Percentiles rank a stretch among this genome's conserved stretches.
Conservation (phyloP, 2,888 invertebrate genomes). For the Luperina testacea region DNA sequence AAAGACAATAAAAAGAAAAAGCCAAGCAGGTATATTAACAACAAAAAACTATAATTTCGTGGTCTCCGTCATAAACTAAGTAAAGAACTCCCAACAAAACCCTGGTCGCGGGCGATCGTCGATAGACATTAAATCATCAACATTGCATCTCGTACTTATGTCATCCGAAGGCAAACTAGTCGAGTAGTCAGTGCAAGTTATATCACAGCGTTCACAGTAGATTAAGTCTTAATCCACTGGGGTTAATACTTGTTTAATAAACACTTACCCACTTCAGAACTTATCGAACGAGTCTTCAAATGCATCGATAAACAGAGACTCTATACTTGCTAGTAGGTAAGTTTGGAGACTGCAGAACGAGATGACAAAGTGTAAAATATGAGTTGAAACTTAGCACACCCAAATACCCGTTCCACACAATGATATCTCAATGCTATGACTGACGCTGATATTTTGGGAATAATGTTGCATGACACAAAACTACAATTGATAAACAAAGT, state of each 20-base stretch:
- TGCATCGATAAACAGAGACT: background rate
- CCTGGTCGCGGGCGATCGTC: background rate
- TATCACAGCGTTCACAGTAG: slow-evolving; percentile 23
- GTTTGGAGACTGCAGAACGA: background rate
- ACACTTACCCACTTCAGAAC: slow-evolving; percentile 9
- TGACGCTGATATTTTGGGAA: background rate
- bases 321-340: background rate
- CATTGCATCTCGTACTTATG: slow-evolving; percentile 22
- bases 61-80: background rate
- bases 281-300: slow-evolving; percentile 7
- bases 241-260: slow-evolving; percentile 11
- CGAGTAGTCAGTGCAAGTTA: slow-evolving; percentile 28
- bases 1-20: background rate
- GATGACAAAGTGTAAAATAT: background rate
- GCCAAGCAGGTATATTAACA: background rate
- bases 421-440: background rate
- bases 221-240: slow-evolving; percentile 30
- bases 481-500: background rate
- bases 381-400: background rate
- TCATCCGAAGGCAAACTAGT: slow-evolving; percentile 46
- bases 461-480: background rate
- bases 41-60: background rate
- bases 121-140: slow-evolving; percentile 16
- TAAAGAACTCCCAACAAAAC: background rate
- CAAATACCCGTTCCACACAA: background rate